Base-by-base conservation (phyloP, 2,113 vertebrate species). In the Murina feae region DNA sequence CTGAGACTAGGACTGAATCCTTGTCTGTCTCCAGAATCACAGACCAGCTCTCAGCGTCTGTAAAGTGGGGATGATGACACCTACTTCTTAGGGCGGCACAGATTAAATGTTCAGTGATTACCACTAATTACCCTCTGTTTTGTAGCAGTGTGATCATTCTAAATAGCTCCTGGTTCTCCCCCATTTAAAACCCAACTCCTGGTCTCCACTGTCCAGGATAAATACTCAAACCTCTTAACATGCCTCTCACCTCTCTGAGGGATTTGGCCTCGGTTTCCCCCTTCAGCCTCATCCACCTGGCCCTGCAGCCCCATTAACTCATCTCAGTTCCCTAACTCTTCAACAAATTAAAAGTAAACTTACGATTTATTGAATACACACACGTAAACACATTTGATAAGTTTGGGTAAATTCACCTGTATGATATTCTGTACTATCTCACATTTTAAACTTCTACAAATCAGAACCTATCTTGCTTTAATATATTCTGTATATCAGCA, bases 391-490 rank as follows among this genome's bases (percentile, higher is more conserved):
- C 4, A 79, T 80, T 89, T 71, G 42, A 42, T 63, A 76, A 85
- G 6, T 93, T 93, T 23, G 60, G 88, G n/a, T 91, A 35, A 87
- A 66, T 78, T 84, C 60, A 72, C 63, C 55, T 93, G 5, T 42
- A 42, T 88, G 51, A 68, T 17, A 58, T 6, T 88, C 32, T 76
- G 18, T 49, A 68, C 11, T 37, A 90, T 25, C 21, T 82, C 83
- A 94, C 10, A 86, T 95, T 63, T 37, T 63, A 84, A 94, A 89
- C 9, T 78, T 72, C 60, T 92, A 9, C 49, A 89, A 68, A 49
- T 80, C 47, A 85, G 39, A 92, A 53, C 69, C 68, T 49, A 53
- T 66, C 80, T 32, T 66, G 37, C 65, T 78, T 92, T 86, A 42
- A 69, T 60, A 89, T 74, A 58, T 79, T 83, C n/a, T 79, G 35